Percentiles rank a stretch among this genome's conserved stretches.
These are phyloP conservation scores for Hozukius guyotensis DNA, from an alignment of 2,797 vertebrate genomes.

Conservation along the genomic window DNA sequence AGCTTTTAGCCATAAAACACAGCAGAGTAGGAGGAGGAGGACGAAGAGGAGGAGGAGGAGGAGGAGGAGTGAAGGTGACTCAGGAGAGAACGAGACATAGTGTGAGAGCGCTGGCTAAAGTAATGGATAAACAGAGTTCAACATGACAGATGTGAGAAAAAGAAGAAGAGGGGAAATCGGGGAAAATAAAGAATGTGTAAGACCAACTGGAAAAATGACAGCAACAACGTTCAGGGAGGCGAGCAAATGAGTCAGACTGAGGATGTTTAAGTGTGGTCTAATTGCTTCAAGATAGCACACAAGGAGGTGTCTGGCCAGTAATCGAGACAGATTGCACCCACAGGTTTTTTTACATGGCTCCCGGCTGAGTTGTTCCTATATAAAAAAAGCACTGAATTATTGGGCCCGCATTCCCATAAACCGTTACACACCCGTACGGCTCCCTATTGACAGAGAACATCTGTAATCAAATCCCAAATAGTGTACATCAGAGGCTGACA, in stretches of 20 bases:
- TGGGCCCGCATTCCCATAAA: not conserved
- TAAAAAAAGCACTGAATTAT: conserved; percentile 26
- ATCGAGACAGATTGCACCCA: conserved; percentile 44
- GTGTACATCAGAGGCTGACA: not conserved
- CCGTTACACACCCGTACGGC: not conserved
- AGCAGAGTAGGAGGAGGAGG: conserved; percentile 65
- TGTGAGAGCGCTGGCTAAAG: conserved; percentile 49
- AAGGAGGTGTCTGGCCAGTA: conserved; percentile 31
- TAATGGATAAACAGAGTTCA: conserved; percentile 54
- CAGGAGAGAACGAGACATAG: conserved; percentile 53
- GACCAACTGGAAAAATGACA: conserved; percentile 28
- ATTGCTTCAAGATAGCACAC: conserved; percentile 57
- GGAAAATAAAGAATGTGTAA: not conserved
- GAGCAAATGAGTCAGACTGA: conserved; percentile 21
- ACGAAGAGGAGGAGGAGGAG: conserved; percentile 14
- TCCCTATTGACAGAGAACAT: not conserved
- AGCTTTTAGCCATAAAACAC: conserved; percentile 82
- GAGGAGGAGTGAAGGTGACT: conserved; percentile 76
- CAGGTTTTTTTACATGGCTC: conserved; percentile 26
- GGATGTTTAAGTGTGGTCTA: conserved; percentile 41
- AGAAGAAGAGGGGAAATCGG: not conserved
- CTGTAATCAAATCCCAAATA: conserved; percentile 26
- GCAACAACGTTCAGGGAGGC: not conserved
- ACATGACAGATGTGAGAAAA: conserved; percentile 46
- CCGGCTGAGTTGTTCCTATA: conserved; percentile 27